Conservation (phyloP, 2,888 invertebrate genomes). For the Cryptus armator region DNA sequence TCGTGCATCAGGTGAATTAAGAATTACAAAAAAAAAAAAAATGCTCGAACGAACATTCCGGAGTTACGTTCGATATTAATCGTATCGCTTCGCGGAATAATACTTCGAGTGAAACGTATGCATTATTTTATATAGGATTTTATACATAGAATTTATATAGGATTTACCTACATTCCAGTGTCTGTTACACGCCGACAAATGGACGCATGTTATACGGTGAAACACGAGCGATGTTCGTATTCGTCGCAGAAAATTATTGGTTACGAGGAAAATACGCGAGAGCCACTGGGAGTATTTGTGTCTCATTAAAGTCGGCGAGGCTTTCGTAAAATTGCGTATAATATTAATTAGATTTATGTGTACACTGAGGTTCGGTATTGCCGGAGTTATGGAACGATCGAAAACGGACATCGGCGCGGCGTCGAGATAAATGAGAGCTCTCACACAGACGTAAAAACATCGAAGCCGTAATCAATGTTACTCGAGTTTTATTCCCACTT, state of each 20-base stretch:
- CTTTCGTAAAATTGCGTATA: slow-evolving; percentile 48
- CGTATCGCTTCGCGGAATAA: slow-evolving; percentile 18
- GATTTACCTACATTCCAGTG: slow-evolving; percentile 41
- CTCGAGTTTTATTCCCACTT: slow-evolving; percentile 68
- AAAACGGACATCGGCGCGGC: slow-evolving; percentile 20
- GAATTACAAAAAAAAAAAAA: slow-evolving; percentile 6
- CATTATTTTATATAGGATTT: slow-evolving; percentile 3
- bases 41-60: neutral
- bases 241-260: slow-evolving; percentile 57
- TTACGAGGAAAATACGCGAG: slow-evolving; percentile 38
- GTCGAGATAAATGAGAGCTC: slow-evolving; percentile 54
- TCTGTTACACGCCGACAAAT: neutral
- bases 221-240: neutral
- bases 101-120: slow-evolving; percentile 1
- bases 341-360: slow-evolving; percentile 56
- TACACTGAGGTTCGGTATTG: neutral
- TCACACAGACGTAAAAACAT: slow-evolving; percentile 44
- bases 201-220: neutral
- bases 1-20: neutral
- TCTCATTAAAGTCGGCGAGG: slow-evolving; percentile 13
- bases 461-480: slow-evolving; percentile 63
- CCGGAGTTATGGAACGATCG: neutral
- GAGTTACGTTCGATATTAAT: slow-evolving; percentile 1
- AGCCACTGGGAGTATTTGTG: slow-evolving; percentile 10
- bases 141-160: neutral